Percentiles rank a stretch among this genome's conserved stretches.
phyloP scores from a whole-genome alignment of 2,797 vertebrate genomes.

The Megalops cyprinoides region DNA sequence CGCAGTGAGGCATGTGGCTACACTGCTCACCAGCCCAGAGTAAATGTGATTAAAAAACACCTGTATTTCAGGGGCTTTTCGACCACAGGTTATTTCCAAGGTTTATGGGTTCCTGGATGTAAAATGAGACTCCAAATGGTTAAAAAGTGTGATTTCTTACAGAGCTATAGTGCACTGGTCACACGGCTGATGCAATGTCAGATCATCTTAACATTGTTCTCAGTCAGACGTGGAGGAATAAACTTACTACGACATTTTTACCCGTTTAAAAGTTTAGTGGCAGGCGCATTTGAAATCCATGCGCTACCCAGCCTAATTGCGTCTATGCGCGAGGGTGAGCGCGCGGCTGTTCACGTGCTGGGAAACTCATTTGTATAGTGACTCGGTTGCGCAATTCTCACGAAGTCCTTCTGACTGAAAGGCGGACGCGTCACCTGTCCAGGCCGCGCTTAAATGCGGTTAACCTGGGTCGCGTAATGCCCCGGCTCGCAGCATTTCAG shows the following conservation, averaged over 20 bases:
- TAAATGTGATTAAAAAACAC: background rate
- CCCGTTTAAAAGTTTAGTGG: too few species aligned
- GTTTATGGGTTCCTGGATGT: background rate
- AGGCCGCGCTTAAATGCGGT: background rate
- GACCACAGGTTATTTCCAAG: background rate
- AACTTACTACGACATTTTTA: too few species aligned
- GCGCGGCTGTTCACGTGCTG: too few species aligned
- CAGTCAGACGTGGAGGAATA: too few species aligned
- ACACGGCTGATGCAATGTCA: background rate
- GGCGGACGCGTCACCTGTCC: background rate
- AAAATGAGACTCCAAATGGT: background rate
- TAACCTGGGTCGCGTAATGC: background rate
- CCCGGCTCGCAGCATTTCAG: background rate
- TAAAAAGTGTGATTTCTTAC: background rate
- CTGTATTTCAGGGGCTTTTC: background rate
- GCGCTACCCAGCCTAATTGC: too few species aligned
- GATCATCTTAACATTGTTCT: too few species aligned
- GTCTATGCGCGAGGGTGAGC: too few species aligned
- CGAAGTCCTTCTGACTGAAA: background rate
- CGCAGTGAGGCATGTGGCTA: background rate
- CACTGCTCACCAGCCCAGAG: background rate
- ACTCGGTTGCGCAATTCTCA: background rate
- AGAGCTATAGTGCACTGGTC: background rate
- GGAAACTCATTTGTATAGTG: background rate
- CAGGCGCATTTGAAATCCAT: too few species aligned